Evolutionary conservation across 2,797 vertebrate genomes (phyloP).

Genomic region (Manis pentadactyla): DNA sequence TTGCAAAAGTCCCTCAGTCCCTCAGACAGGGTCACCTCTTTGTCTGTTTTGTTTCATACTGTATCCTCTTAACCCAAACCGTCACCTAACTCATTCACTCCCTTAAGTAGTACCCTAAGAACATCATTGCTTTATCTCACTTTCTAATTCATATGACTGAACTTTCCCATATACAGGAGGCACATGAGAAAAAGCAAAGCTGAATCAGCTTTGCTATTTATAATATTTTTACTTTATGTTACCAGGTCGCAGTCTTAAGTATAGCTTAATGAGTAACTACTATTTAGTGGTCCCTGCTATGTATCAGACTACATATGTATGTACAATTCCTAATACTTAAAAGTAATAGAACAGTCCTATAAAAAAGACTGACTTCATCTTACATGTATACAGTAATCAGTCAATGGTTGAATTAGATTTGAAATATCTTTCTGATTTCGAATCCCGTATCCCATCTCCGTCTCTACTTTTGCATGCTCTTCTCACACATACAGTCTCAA

Average conservation of each 20-base stretch:
- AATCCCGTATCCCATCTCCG: not conserved
- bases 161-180: not conserved
- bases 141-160: not conserved
- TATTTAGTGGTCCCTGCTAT: not conserved
- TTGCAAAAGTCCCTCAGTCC: not conserved
- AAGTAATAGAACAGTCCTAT: not conserved
- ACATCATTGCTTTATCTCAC: not conserved
- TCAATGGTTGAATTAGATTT: not conserved
- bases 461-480: not conserved
- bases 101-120: not conserved
- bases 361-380: not conserved
- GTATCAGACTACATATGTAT: not conserved
- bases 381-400: not conserved
- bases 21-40: not conserved
- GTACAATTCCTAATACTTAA: not conserved
- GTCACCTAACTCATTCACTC: not conserved
- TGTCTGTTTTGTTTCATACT: not conserved
- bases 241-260: not conserved
- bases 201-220: not conserved
- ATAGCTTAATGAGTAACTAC: not conserved
- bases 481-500: not conserved
- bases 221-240: not conserved
- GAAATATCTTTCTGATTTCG: slow-evolving; percentile 1
- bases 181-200: not conserved
- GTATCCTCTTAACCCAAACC: not conserved